Evolutionary conservation across 2,888 invertebrate species (phyloP), one percentile per base, ranked within the genome.

Genomic region (Himalopsyche kuldschensis): DNA sequence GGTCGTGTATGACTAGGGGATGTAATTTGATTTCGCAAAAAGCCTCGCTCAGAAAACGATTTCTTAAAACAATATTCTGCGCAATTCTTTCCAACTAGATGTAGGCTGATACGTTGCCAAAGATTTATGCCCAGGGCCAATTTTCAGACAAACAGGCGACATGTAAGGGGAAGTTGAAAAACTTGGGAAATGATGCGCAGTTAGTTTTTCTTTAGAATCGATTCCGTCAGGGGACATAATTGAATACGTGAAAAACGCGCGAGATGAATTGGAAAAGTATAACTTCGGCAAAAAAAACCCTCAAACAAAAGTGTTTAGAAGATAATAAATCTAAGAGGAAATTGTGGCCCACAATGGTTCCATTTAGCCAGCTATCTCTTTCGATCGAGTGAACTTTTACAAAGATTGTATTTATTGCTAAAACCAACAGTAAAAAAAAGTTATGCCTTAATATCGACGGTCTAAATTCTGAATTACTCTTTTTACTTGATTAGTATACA

Each of bases 11-110:
- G 63, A 20, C 80, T 32, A 27, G 41, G 41, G 15, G 35, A 35
- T 80, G 69, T 80, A 80, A 80, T 80, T 80, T 69, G 80, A 80
- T 80, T 80, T 75, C 75, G 46, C 24, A 80, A 69, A 80, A 35
- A 46, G 32, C 69, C 63, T 27, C 69, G 20, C 80, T 63, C 55
- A 55, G 55, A 55, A 55, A 55, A 55, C 55, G 55, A 55, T 55
- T 55, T 55, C 55, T 55, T 55, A 55, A 55, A 55, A 55, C 55
- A 55, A 55, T 55, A 55, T 55, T 55, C 55, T 10, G 55, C 55
- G 55, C 55, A 55, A 55, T 55, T 55, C 55, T 55, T 55, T 20
- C 55, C n/a, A 55, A 55, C 24, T 20, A 55, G 55, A 55, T 55
- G 24, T 20, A 55, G 55, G 55, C 55, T 55, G 55, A 55, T 55